phyloP scores from a whole-genome alignment of 1,140 invertebrate species.

The Oscheius sp. region DNA sequence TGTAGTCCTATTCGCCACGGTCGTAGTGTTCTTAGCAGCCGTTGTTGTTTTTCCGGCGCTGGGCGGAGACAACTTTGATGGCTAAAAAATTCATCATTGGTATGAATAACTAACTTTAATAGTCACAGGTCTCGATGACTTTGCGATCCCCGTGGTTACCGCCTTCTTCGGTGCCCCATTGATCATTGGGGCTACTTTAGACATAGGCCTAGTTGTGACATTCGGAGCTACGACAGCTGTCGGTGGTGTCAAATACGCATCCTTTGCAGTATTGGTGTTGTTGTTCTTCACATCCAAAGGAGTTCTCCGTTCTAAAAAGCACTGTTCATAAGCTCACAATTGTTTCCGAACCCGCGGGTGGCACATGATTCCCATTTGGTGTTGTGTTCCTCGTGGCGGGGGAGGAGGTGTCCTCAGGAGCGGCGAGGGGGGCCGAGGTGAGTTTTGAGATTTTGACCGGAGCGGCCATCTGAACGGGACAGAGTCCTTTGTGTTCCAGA shows the following conservation, averaged over 20 bases:
- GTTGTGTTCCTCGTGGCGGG: neutral
- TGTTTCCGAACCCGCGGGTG: no score
- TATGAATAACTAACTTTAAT: neutral
- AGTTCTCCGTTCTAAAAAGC: neutral
- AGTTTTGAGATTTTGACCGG: neutral
- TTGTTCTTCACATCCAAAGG: conserved; percentile 1
- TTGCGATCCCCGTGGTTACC: neutral
- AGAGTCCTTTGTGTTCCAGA: neutral
- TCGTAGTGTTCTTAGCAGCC: neutral
- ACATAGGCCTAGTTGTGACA: neutral
- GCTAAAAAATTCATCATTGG: neutral
- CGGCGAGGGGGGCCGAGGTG: neutral
- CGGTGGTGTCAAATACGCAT: neutral
- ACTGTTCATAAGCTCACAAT: no score
- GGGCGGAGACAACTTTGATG: neutral
- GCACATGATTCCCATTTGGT: neutral
- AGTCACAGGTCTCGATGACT: neutral
- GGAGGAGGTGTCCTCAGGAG: neutral
- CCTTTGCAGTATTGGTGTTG: neutral
- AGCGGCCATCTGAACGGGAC: neutral
- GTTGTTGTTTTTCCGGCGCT: neutral
- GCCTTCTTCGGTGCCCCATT: neutral
- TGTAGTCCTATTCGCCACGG: neutral
- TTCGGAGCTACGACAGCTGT: neutral
- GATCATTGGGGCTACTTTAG: neutral